A percentile compares a stretch with the other conserved stretches of the same genome.
These are phyloP conservation scores for Drosophila pachea DNA, from an alignment of 1,140 invertebrate species.

Conservation along the genomic window DNA sequence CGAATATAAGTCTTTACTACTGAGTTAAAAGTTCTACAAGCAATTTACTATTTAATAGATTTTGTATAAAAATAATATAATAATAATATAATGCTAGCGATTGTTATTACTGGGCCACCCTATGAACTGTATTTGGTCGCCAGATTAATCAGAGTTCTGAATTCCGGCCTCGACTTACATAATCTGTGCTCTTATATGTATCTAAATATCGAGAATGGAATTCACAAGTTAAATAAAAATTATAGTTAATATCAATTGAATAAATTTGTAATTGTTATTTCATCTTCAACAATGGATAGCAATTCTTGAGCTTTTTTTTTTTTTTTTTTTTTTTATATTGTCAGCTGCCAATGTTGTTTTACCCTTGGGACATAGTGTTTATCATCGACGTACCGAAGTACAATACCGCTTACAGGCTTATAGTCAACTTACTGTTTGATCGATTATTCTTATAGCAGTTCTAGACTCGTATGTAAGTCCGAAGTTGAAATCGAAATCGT, in stretches of 20 bases:
- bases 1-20: slow-evolving; percentile 39
- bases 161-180: slow-evolving; percentile 13
- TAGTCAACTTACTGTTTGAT: background rate
- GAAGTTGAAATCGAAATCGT: too few species aligned
- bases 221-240: slow-evolving; percentile 24
- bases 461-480: background rate
- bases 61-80: slow-evolving; percentile 34
- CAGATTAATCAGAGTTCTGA: slow-evolving; percentile 13
- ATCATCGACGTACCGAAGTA: background rate
- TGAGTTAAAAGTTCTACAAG: slow-evolving; percentile 50
- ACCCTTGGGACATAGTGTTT: background rate
- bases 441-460: background rate
- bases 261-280: background rate
- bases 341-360: too few species aligned
- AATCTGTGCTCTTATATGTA: background rate
- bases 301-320: background rate
- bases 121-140: slow-evolving; percentile 20
- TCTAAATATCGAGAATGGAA: slow-evolving; percentile 1
- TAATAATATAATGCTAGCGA: slow-evolving; percentile 36
- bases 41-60: slow-evolving; percentile 74
- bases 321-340: background rate
- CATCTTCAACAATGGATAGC: too few species aligned
- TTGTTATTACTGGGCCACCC: slow-evolving; percentile 30
- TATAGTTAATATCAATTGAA: background rate
- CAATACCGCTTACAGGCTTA: background rate